Base-by-base conservation (phyloP, 1,140 invertebrate species). In the Aphidius gifuensis region DNA sequence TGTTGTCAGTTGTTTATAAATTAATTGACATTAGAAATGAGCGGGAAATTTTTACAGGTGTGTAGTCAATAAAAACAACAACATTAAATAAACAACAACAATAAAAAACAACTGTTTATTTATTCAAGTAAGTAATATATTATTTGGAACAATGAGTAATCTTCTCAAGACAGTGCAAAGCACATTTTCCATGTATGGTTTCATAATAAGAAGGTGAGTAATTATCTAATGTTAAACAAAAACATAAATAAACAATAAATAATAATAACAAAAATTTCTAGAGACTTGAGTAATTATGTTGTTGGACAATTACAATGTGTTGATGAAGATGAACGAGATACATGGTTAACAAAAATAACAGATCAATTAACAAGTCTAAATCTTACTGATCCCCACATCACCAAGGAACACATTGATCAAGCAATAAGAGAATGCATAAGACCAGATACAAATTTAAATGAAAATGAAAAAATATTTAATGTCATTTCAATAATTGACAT, bases 401-500 rank as follows among this genome's bases (percentile, higher is more conserved):
- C 89, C 65, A 84, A 86, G 57, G 82, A 86, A 45, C 85, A 87
- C 61, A 81, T 94, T 68, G 88, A 92, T 77, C 71, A 84, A 65
- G 92, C 92, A 11, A 86, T 92, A 50, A 86, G 86, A 74, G 88
- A 89, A 73, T 79, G 69, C 63, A 50, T 73, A 38, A 69, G 88
- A 68, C 87, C 89, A 51, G 82, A 85, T 42, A 84, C 85, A 63
- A 86, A 89, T 9, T 80, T 88, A 42, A 89, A 92, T 72, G 88
- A 91, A 58, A 84, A 87, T 47, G 92, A 93, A 75, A 88, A 91
- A 6, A 74, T 93, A 3, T 86, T 96, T 21, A 88, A 85, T 74
- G 85, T 96, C 0, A 93, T 96, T 59, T 85, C 89, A 80, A 89
- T 88, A 0, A 93, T 91, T 74, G 86, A 87, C 48, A 85, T 94